These are phyloP conservation scores for Hippoglossus stenolepis DNA, from an alignment of 2,113 vertebrate genomes.

Conservation along the genomic window DNA sequence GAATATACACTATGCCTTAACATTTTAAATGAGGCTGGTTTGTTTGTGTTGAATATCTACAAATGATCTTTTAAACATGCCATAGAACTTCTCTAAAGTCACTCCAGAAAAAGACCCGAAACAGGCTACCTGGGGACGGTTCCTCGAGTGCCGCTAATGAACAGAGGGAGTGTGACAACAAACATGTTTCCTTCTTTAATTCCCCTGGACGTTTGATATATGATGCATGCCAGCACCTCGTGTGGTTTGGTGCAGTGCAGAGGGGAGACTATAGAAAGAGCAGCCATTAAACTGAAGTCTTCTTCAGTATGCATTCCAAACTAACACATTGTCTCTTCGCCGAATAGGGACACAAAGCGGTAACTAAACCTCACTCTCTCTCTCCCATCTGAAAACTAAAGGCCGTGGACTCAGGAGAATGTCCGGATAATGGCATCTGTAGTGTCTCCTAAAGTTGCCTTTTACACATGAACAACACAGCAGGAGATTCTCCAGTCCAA, in stretches of 20 bases:
- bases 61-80: conserved; percentile 81
- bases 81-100: conserved; percentile 72
- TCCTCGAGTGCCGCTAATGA: conserved; percentile 76
- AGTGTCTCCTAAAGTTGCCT: no score
- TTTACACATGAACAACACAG: no score
- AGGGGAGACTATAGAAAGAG: conserved; percentile 61
- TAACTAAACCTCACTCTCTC: background rate
- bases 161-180: conserved; percentile 69
- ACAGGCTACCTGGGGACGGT: conserved; percentile 73
- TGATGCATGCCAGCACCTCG: conserved; percentile 58
- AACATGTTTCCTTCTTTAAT: conserved; percentile 72
- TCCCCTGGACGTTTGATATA: conserved; percentile 77
- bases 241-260: conserved; percentile 59
- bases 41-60: conserved; percentile 78
- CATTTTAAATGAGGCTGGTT: conserved; percentile 76
- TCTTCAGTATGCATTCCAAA: conserved; percentile 54
- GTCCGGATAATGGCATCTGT: no score
- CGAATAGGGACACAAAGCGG: conserved; percentile 58
- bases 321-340: conserved; percentile 40
- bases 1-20: conserved; percentile 66
- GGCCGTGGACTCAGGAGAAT: no score
- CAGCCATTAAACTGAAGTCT: conserved; percentile 38
- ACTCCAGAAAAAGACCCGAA: conserved; percentile 57
- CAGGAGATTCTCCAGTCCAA: no score
- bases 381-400: no score